Base-by-base conservation (phyloP, 2,888 invertebrate genomes). In the Zonitis immaculata region DNA sequence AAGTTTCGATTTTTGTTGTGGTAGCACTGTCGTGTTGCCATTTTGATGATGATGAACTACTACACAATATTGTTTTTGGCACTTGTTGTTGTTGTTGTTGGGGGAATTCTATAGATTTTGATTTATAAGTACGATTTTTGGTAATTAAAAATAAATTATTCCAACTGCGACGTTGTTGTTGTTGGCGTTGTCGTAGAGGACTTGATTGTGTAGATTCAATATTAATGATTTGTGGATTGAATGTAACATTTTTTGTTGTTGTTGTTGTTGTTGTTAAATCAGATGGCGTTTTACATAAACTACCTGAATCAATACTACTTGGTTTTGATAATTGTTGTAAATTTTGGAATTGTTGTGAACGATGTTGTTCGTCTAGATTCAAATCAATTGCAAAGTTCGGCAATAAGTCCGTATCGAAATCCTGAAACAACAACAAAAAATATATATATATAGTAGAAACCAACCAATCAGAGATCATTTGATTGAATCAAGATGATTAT, bases 1-100 rank as follows among this genome's bases (percentile, higher is more conserved):
- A 70, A 25, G 82, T 81, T 59, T 83, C 81, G 66, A 80, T 78
- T 58, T 74, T 68, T 3, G 54, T 59, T 60, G 32, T 61, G 54
- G 44, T 73, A 68, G 16, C 71, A 66, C 52, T 22, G 6, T 12
- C 9, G 77, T 75, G 51, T 76, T 73, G 49, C 73, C 73, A 42
- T 63, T 64, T 8, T 65, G 54, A 47, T 60, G 51, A 52, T 66
- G 66, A 12, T n/a, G n/a, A n/a, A n/a, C n/a, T n/a, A 35, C 61
- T 63, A 39, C 61, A 62, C 44, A 68, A 52, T 45, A 66, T 66
- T 12, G 66, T 69, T 56, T 69, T 28, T 47, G 47, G 32, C 26
- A 20, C 22, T n/a, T 8, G 35, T 22, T 35, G 47, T 45, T 14
- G 58, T 59, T 54, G 61, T 58, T 16, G 60, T 49, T 30, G 44